phyloP scores from a whole-genome alignment of 2,113 vertebrate genomes.

The Lagenorhynchus albirostris region DNA sequence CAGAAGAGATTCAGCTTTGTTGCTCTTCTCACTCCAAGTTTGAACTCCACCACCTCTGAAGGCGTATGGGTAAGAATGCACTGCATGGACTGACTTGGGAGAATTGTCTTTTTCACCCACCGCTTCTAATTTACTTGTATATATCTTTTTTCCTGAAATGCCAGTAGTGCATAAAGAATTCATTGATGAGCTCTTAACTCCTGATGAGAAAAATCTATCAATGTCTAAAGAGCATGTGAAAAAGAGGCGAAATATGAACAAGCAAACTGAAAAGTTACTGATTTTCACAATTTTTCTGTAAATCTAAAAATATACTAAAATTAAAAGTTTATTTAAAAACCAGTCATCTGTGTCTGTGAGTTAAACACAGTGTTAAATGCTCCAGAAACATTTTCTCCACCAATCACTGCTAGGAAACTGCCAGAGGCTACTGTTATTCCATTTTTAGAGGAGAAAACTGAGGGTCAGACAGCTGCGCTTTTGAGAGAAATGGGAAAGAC shows the following conservation, averaged over 20 bases:
- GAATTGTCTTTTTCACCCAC: neutral
- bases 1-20: neutral
- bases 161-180: neutral
- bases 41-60: neutral
- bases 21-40: neutral
- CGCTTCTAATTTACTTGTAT: neutral
- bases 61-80: accelerated
- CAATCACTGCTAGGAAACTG: neutral
- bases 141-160: neutral
- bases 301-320: neutral
- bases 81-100: neutral
- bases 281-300: neutral
- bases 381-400: neutral
- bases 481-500: neutral
- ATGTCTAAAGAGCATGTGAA: neutral
- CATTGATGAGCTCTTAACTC: neutral
- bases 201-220: neutral
- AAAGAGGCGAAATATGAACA: neutral
- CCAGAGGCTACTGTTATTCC: neutral
- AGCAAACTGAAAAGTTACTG: neutral
- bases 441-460: neutral
- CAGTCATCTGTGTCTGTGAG: neutral
- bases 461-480: neutral
- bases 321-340: neutral
- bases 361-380: too few relatives aligned